Conservation (phyloP, 2,113 vertebrate species). For the Phocoena sinus region DNA sequence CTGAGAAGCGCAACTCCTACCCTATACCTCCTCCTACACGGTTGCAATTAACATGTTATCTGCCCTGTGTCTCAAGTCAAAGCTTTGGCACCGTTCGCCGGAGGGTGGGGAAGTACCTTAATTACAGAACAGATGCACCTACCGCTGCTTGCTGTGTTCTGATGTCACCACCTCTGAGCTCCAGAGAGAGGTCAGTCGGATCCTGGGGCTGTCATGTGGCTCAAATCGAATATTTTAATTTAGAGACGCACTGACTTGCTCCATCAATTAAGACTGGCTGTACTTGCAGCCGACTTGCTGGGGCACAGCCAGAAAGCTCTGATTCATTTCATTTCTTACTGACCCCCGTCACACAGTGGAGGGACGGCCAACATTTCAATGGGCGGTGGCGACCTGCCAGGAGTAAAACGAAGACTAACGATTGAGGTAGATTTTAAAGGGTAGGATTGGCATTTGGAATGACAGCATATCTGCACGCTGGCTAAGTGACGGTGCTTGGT, state of each 20-base stretch:
- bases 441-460: not conserved
- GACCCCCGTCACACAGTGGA: not conserved
- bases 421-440: not conserved
- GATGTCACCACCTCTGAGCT: not conserved
- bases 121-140: conserved; percentile 44
- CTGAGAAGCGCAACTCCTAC: not conserved
- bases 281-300: not conserved
- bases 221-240: conserved; percentile 56
- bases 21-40: not conserved
- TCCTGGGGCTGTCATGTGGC: not conserved
- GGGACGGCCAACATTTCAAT: not conserved
- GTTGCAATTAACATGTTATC: conserved; percentile 67
- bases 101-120: conserved; percentile 21
- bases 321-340: conserved; percentile 49
- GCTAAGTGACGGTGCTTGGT: not conserved
- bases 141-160: conserved; percentile 23
- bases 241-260: conserved; percentile 33
- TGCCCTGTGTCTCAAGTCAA: conserved; percentile 39
- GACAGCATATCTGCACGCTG: not conserved
- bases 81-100: conserved; percentile 27
- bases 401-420: conserved; percentile 14
- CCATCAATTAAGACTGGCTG: conserved; percentile 30
- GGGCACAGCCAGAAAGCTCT: conserved; percentile 16
- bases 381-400: not conserved
- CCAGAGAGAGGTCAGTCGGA: not conserved